These are phyloP conservation scores for Oedothorax gibbosus DNA, from an alignment of 1,140 invertebrate species.

Conservation along the genomic window DNA sequence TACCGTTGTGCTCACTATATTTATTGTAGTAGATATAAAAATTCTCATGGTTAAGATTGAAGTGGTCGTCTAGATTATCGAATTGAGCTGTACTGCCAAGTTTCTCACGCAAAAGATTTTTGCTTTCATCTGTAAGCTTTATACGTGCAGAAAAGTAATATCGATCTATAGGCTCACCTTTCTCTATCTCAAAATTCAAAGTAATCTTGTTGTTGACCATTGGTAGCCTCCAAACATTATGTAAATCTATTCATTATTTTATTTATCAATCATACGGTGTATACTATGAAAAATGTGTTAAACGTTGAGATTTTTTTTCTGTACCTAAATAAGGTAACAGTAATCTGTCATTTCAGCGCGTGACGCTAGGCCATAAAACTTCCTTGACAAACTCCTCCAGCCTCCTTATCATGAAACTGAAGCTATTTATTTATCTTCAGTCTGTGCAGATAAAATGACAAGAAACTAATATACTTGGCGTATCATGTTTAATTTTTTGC, in stretches of 20 bases:
- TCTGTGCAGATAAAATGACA: no score
- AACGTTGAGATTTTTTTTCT: no score
- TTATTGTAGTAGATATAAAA: constrained; percentile 8
- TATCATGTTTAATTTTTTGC: no score
- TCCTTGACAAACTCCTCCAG: not conserved
- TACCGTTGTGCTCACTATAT: not conserved
- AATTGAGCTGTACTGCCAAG: constrained; percentile 1
- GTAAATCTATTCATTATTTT: not conserved
- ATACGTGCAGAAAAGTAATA: constrained; percentile 6
- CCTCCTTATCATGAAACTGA: no score
- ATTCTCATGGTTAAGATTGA: constrained; percentile 1
- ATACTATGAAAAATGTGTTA: constrained; percentile 8
- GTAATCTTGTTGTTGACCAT: constrained; percentile 6
- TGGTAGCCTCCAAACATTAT: constrained; percentile 1
- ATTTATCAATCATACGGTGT: constrained; percentile 7
- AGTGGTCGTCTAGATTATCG: constrained; percentile 5
- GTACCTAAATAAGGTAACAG: constrained; percentile 6
- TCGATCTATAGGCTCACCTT: constrained; percentile 5
- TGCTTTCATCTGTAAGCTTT: constrained; percentile 1
- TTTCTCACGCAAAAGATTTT: constrained; percentile 6
- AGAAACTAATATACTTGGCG: no score
- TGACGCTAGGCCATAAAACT: not conserved
- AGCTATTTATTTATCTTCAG: no score
- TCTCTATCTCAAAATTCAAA: constrained; percentile 7
- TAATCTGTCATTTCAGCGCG: not conserved